These are phyloP conservation scores for Neofelis nebulosa DNA, from an alignment of 2,113 vertebrate genomes.

Conservation along the genomic window DNA sequence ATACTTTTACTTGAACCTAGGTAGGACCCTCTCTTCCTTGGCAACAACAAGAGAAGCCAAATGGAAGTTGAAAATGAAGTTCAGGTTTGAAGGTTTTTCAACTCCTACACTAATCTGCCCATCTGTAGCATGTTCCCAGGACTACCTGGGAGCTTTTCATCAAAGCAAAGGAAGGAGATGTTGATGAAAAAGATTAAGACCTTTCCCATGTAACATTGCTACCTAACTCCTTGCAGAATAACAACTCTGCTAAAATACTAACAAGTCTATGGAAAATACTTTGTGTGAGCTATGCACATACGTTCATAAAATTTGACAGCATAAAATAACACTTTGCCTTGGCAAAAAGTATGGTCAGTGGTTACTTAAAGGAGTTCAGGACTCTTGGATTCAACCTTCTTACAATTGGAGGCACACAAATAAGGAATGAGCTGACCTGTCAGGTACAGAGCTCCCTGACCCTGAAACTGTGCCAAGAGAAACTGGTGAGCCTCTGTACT, in stretches of 20 bases:
- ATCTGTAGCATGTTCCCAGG: not conserved
- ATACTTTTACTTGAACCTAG: not conserved
- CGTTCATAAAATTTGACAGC: not conserved
- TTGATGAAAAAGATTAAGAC: not conserved
- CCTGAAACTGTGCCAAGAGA: not conserved
- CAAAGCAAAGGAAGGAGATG: not conserved
- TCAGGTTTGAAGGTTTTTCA: conserved; percentile 1
- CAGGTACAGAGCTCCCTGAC: not conserved
- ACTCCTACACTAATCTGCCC: not conserved
- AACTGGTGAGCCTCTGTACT: not conserved
- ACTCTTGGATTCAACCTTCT: not conserved
- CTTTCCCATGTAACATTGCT: not conserved
- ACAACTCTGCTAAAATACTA: not conserved
- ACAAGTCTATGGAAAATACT: not conserved
- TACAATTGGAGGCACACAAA: not conserved
- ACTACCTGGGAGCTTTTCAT: not conserved
- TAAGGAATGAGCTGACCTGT: not conserved
- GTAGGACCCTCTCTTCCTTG: not conserved
- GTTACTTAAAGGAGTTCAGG: not conserved
- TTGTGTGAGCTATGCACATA: not conserved
- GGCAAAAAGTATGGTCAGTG: not conserved
- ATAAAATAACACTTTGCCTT: not conserved
- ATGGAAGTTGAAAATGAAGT: not conserved
- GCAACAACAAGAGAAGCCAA: not conserved
- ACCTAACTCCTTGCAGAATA: not conserved